phyloP scores from a whole-genome alignment of 2,888 invertebrate genomes.

The Caenorhabditis becei region DNA sequence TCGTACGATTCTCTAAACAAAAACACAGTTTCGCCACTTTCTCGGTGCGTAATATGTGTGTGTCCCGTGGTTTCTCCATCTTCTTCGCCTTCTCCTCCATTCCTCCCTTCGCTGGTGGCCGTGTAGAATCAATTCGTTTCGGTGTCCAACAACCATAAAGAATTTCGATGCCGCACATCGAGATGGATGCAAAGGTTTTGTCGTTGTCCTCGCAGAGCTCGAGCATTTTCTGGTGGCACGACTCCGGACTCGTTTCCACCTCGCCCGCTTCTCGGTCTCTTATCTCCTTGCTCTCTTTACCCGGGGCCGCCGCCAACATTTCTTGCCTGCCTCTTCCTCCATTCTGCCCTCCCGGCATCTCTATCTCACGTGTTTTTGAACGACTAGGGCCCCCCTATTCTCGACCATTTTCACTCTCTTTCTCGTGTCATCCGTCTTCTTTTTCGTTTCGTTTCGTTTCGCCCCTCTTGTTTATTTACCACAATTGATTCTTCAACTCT shows the following conservation, averaged over 20 bases:
- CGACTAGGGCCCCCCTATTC: conserved; percentile 33
- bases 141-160: too few relatives aligned
- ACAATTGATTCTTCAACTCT: conserved; percentile 14
- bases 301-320: conserved; percentile 13
- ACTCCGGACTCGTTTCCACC: conserved; percentile 33
- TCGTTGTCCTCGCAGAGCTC: not conserved
- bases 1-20: conserved; percentile 8
- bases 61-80: conserved; percentile 25
- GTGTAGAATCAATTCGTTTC: conserved; percentile 7
- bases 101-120: conserved; percentile 14
- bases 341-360: conserved; percentile 46
- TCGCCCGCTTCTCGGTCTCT: conserved; percentile 42
- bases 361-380: conserved; percentile 56
- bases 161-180: too few relatives aligned
- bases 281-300: conserved; percentile 47
- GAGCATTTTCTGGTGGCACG: conserved; percentile 16
- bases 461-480: conserved; percentile 7
- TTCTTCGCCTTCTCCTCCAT: conserved; percentile 5
- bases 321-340: conserved; percentile 27
- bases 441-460: conserved; percentile 5
- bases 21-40: conserved; percentile 18
- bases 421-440: conserved; percentile 3
- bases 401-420: conserved; percentile 34
- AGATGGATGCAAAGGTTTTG: conserved; percentile 8
- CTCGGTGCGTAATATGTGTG: not conserved